Percentiles rank a stretch among this genome's conserved stretches.
phyloP scores from a whole-genome alignment of 2,113 vertebrate genomes.

The Neogobius melanostomus region DNA sequence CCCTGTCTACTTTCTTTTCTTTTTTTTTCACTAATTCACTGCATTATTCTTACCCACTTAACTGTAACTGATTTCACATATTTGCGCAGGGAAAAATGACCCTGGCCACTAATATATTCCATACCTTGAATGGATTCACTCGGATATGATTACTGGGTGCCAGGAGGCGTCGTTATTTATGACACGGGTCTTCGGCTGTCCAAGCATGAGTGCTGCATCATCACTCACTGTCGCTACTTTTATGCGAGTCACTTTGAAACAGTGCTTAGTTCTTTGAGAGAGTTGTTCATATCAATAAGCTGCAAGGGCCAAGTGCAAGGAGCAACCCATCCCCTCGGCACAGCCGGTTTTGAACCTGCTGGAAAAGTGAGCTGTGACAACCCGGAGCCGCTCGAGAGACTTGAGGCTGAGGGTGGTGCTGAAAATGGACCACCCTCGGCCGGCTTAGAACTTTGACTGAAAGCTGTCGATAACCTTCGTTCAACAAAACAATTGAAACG shows the following conservation, averaged over 20 bases:
- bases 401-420: neutral
- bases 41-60: conserved; percentile 60
- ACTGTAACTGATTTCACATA: conserved; percentile 56
- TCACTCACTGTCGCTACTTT: conserved; percentile 61
- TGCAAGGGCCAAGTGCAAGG: conserved; percentile 41
- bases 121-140: conserved; percentile 59
- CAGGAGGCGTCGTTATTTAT: conserved; percentile 54
- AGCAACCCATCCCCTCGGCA: neutral
- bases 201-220: conserved; percentile 25
- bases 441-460: neutral
- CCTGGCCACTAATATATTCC: conserved; percentile 36
- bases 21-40: conserved; percentile 41
- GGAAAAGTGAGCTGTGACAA: neutral
- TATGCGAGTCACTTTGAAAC: conserved; percentile 52
- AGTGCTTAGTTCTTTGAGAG: conserved; percentile 21
- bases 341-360: neutral
- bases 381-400: neutral
- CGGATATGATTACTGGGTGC: conserved; percentile 59
- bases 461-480: neutral
- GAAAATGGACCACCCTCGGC: no score
- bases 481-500: no score
- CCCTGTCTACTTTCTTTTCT: conserved; percentile 15
- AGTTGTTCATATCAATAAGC: conserved; percentile 35
- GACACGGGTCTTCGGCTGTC: conserved; percentile 41
- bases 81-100: conserved; percentile 41